phyloP scores from a whole-genome alignment of 2,113 vertebrate species.

The Pimephales promelas region DNA sequence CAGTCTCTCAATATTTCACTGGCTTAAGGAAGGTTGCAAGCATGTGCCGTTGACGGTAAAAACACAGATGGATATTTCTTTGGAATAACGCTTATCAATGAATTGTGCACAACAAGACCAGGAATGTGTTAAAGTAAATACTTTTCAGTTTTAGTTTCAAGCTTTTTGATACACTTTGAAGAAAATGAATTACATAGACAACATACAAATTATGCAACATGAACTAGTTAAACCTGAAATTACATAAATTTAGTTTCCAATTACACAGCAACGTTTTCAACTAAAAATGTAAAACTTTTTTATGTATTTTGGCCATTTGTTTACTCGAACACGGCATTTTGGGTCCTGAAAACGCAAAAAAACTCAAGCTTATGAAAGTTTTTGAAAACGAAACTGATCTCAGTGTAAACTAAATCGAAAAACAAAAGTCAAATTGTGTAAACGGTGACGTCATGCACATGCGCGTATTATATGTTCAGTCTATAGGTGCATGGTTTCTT shows the following conservation, averaged over 20 bases:
- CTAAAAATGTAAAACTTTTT: too few species aligned
- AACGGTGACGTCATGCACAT: too few species aligned
- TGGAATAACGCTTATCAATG: not conserved
- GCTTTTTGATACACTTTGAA: not conserved
- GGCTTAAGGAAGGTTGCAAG: conserved; percentile 22
- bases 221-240: not conserved
- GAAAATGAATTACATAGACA: not conserved
- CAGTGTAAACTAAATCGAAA: too few species aligned
- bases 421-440: too few species aligned
- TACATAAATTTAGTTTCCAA: not conserved
- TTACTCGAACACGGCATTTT: too few species aligned
- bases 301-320: too few species aligned
- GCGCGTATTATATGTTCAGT: too few species aligned
- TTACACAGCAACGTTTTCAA: too few species aligned
- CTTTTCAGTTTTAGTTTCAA: not conserved
- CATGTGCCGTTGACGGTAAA: conserved; percentile 20
- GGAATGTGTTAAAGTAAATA: not conserved
- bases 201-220: not conserved
- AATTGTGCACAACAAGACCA: not conserved
- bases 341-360: too few species aligned
- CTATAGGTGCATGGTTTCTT: too few species aligned
- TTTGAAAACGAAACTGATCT: too few species aligned
- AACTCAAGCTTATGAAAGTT: too few species aligned
- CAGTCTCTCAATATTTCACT: conserved; percentile 27
- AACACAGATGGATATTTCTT: not conserved